These are phyloP conservation scores for Vimba vimba DNA, from an alignment of 2,113 vertebrate species.

Conservation along the genomic window DNA sequence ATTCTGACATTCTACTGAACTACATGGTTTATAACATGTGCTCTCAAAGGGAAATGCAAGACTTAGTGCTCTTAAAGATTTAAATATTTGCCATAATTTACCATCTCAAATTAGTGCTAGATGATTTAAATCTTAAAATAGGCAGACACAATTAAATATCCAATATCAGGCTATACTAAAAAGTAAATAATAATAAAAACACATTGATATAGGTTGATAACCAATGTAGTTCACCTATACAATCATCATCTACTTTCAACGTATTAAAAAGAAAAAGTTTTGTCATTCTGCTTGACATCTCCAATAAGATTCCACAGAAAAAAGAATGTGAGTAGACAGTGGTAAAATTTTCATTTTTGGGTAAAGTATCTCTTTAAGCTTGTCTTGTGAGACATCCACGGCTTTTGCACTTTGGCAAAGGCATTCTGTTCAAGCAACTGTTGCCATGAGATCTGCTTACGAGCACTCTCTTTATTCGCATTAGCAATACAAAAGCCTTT, in stretches of 20 bases:
- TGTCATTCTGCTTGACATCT: not conserved
- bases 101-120: too few relatives aligned
- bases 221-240: not conserved
- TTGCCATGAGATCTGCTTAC: slow-evolving; percentile 30
- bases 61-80: too few relatives aligned
- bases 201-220: not conserved
- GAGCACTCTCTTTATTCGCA: slow-evolving; percentile 36
- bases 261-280: not conserved
- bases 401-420: slow-evolving; percentile 1
- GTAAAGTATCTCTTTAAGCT: not conserved
- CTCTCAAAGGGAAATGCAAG: too few relatives aligned
- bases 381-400: not conserved
- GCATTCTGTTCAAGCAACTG: slow-evolving; percentile 36
- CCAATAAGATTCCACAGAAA: not conserved
- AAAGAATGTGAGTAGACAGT: not conserved
- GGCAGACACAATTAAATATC: too few relatives aligned
- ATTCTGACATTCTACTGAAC: too few relatives aligned
- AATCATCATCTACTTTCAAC: not conserved
- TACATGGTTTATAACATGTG: too few relatives aligned
- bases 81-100: too few relatives aligned
- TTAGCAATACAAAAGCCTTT: slow-evolving; percentile 49
- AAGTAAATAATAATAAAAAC: not conserved
- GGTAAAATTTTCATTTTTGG: not conserved
- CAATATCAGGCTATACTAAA: too few relatives aligned
- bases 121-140: too few relatives aligned